These are phyloP conservation scores for Pararge aegeria DNA, from an alignment of 1,140 invertebrate species.

Conservation along the genomic window DNA sequence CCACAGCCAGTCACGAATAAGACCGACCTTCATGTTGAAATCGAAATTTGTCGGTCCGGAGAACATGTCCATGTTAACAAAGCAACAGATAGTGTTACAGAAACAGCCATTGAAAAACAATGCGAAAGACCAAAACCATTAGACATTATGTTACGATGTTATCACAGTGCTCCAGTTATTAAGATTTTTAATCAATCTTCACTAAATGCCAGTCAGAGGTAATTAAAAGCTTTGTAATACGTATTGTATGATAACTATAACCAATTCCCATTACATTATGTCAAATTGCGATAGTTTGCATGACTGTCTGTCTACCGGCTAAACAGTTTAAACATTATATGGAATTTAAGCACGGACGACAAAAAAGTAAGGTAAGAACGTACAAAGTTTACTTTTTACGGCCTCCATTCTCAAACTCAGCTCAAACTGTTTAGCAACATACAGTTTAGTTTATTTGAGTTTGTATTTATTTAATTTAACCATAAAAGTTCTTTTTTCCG, in stretches of 20 bases:
- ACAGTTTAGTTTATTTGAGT: no score
- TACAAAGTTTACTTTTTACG: no score
- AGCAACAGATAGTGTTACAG: constrained; percentile 14
- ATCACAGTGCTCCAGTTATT: constrained; percentile 1
- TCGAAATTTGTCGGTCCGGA: constrained; percentile 40
- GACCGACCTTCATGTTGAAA: constrained; percentile 63
- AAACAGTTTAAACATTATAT: no score
- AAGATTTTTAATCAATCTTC: background rate
- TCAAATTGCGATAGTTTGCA: no score
- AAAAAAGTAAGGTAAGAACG: no score
- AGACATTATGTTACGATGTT: constrained; percentile 5
- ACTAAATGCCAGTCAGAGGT: background rate
- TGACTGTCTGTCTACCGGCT: no score
- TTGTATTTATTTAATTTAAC: no score
- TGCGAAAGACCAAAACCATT: constrained; percentile 6
- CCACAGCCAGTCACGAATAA: constrained; percentile 56
- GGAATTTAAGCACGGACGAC: no score
- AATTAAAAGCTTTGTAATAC: background rate
- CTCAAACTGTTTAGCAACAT: no score
- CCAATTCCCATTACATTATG: background rate
- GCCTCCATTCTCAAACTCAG: no score
- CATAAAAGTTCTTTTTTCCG: no score
- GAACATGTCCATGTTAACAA: constrained; percentile 24
- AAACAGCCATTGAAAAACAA: constrained; percentile 14
- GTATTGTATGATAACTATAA: background rate